These are phyloP conservation scores for Tetanocera ferruginea DNA, from an alignment of 2,888 invertebrate species.

Conservation along the genomic window DNA sequence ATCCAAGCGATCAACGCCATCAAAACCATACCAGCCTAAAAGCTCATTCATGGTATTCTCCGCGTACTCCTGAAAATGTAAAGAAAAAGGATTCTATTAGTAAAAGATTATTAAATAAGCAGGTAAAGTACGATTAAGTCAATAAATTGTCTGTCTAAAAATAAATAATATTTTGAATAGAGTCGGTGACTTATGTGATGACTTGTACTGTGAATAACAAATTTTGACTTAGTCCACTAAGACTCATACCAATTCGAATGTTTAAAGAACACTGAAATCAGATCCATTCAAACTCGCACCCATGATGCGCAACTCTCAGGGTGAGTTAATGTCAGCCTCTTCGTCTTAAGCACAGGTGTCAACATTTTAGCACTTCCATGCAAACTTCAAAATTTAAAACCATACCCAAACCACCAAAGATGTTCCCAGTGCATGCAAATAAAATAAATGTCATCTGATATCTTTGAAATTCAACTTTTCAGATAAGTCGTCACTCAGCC, in stretches of 20 bases:
- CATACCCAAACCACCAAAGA: constrained; percentile 8
- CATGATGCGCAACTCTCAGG: too few relatives aligned
- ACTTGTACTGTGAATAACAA: too few relatives aligned
- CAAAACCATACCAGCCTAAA: constrained; percentile 92
- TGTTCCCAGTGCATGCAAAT: constrained; percentile 25
- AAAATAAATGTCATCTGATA: constrained; percentile 36
- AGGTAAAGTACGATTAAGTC: constrained; percentile 5
- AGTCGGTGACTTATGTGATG: too few relatives aligned
- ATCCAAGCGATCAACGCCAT: constrained; percentile 76
- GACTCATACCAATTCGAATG: too few relatives aligned
- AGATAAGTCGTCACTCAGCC: constrained; percentile 21
- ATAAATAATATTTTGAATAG: background rate
- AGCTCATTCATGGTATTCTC: constrained; percentile 94
- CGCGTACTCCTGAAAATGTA: constrained; percentile 82
- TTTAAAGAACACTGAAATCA: too few relatives aligned
- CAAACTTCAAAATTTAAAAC: background rate
- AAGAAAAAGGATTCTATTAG: constrained; percentile 33
- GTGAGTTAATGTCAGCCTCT: too few relatives aligned
- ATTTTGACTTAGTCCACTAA: too few relatives aligned
- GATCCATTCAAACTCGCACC: too few relatives aligned
- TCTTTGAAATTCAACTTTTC: constrained; percentile 33
- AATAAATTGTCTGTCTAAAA: background rate
- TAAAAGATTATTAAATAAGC: constrained; percentile 19
- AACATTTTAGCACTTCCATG: background rate
- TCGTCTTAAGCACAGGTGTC: background rate